Percentiles rank a stretch among this genome's conserved stretches.
Evolutionary conservation across 2,797 vertebrate species (phyloP).

Genomic region (Melanitta fusca): DNA sequence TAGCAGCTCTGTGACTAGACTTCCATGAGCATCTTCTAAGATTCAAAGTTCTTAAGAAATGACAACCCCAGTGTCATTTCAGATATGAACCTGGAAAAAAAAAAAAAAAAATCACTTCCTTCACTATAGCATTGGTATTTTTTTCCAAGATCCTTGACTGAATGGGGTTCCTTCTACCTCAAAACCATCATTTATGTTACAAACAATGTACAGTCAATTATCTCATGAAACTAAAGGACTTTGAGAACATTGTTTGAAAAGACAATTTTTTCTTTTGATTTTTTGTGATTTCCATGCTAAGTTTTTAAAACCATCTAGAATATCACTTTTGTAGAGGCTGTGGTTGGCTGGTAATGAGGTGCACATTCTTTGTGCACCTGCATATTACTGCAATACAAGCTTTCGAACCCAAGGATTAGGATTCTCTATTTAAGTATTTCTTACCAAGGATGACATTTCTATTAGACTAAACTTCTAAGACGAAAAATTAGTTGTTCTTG

Average conservation of each 20-base stretch:
- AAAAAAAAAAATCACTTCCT: not conserved
- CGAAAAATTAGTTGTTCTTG: not conserved
- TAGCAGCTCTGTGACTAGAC: not conserved
- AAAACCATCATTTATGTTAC: not conserved
- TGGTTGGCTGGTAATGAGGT: not conserved
- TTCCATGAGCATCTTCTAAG: accelerated
- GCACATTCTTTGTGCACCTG: not conserved
- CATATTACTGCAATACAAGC: not conserved
- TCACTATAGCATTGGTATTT: not conserved
- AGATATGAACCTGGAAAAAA: not conserved
- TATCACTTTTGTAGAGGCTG: not conserved
- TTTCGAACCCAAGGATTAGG: not conserved
- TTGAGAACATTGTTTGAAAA: not conserved
- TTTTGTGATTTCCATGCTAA: not conserved
- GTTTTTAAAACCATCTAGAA: not conserved
- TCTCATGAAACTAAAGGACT: not conserved
- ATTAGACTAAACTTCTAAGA: not conserved
- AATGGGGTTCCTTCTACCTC: not conserved
- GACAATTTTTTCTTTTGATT: not conserved
- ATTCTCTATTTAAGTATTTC: not conserved
- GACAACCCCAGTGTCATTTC: not conserved
- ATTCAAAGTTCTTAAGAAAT: not conserved
- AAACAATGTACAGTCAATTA: not conserved
- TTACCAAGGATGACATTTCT: not conserved
- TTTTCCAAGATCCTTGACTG: not conserved